Conservation (phyloP, 2,888 invertebrate genomes). For the Pandemis corylana region DNA sequence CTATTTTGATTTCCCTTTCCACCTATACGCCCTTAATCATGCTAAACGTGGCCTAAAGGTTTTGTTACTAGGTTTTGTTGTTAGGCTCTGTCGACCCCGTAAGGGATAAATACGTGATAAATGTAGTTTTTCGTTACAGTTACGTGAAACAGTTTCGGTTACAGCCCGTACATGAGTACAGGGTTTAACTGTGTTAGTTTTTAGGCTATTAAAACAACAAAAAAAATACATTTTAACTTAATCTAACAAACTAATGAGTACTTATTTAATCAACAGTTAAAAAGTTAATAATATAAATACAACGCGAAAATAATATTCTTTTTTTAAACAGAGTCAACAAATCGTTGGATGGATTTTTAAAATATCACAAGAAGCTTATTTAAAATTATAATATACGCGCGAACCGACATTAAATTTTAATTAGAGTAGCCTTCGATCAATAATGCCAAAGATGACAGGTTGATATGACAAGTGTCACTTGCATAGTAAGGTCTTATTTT, state of each 20-base stretch:
- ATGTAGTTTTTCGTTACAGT: too few species aligned
- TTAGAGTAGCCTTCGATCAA: neutral
- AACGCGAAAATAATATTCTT: conserved; percentile 37
- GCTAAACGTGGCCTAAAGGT: too few species aligned
- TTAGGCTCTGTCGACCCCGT: too few species aligned
- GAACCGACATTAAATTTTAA: neutral
- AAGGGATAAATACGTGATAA: too few species aligned
- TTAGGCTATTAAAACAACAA: neutral
- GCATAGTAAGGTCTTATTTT: too few species aligned
- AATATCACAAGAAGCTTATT: conserved; percentile 58
- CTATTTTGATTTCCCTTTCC: too few species aligned
- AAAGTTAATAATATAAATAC: conserved; percentile 39
- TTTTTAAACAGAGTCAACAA: conserved; percentile 51
- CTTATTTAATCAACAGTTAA: conserved; percentile 26
- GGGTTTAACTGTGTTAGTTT: neutral
- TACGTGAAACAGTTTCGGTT: too few species aligned
- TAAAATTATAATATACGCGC: conserved; percentile 5
- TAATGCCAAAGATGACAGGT: too few species aligned
- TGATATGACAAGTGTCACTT: too few species aligned
- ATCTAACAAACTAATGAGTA: conserved; percentile 14
- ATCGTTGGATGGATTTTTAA: conserved; percentile 62
- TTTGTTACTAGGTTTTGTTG: too few species aligned
- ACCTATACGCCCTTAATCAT: too few species aligned
- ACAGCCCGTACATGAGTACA: too few species aligned
- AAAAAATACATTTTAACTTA: neutral